Base-by-base conservation (phyloP, 1,140 invertebrate species). In the Popillia japonica region DNA sequence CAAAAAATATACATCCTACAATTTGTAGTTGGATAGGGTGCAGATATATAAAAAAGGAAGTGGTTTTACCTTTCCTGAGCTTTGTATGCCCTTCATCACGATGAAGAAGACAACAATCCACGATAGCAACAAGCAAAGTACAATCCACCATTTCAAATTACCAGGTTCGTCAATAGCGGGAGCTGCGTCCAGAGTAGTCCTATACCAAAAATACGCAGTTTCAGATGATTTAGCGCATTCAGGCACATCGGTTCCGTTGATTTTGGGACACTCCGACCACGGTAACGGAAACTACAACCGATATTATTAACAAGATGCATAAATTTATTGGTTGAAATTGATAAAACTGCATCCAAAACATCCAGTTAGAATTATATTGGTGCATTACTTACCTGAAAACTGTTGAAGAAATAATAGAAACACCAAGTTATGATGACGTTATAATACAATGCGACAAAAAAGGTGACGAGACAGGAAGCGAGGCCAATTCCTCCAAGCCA, bases 351-450 rank as follows among this genome's bases (percentile, higher is more conserved):
- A 34, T 34, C 27, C 27, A 34, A 34, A 34, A 34, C 27, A 34
- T 34, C 27, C 27, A 34, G 1, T 34, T 34, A 34, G 27, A 34
- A 34, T 34, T 34, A 34, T 2, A 34, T 34, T 2, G 11, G 64
- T 72, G 23, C 14, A 34, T 77, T 78, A 88, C 90, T 92, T 85
- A 96, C 94, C 89, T 91, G 90, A 86, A 96, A 93, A 84, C 95
- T 96, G 82, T 97, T 96, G 87, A 96, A 96, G 76, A 97, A 92
- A 85, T 99, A 99, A 86, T 94, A 99, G 88, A 99, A 94, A 80
- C 97, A 98, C 98, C 98, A 99, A 59, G 97, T 97, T 83, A 99
- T 97, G 85, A 99, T 99, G 80, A 99, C 96, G 85, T 99, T 99
- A 89, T 99, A 99, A 87, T 99, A 99, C 42, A 99, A 90, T 0